Evolutionary conservation across 2,888 invertebrate genomes (phyloP).

Genomic region (Melolontha melolontha): DNA sequence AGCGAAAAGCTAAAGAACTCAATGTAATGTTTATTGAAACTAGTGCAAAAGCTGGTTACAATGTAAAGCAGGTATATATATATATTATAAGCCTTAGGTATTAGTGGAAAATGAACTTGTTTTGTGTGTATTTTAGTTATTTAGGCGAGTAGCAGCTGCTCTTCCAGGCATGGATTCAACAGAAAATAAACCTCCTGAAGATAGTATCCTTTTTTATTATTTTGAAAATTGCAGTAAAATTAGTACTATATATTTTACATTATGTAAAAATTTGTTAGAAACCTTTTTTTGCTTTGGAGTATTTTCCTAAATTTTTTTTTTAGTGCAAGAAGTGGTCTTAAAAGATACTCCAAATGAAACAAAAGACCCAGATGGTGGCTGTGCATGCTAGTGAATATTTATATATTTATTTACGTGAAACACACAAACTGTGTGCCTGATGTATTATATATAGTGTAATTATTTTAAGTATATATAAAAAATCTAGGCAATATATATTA

Average conservation of each 20-base stretch:
- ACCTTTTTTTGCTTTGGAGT: conserved; percentile 55
- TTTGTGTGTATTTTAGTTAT: conserved; percentile 76
- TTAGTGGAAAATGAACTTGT: conserved; percentile 1
- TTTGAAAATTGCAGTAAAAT: too few relatives aligned
- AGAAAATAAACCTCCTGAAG: conserved; percentile 94
- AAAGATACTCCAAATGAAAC: conserved; percentile 96
- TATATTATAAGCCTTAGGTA: not conserved
- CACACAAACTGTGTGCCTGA: conserved; percentile 28
- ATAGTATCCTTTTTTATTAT: conserved; percentile 85
- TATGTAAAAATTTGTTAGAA: too few relatives aligned
- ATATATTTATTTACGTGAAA: conserved; percentile 11
- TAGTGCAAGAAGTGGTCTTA: conserved; percentile 98
- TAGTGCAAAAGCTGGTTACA: conserved; percentile 99
- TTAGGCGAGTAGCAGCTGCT: conserved; percentile 97
- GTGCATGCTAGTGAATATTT: conserved; percentile 79
- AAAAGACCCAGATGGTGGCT: conserved; percentile 92
- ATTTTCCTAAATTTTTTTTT: conserved; percentile 73
- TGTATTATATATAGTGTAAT: conserved; percentile 26
- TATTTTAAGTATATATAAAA: conserved; percentile 5
- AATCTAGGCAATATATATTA: conserved; percentile 16
- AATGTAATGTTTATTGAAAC: conserved; percentile 99
- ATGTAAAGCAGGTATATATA: conserved; percentile 93
- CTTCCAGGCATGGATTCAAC: conserved; percentile 99
- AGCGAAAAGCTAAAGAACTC: conserved; percentile 98
- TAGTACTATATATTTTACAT: too few relatives aligned